A percentile compares a stretch with the other conserved stretches of the same genome.
These are phyloP conservation scores for Eustalomyia histrio DNA, from an alignment of 2,888 invertebrate species.

Conservation along the genomic window DNA sequence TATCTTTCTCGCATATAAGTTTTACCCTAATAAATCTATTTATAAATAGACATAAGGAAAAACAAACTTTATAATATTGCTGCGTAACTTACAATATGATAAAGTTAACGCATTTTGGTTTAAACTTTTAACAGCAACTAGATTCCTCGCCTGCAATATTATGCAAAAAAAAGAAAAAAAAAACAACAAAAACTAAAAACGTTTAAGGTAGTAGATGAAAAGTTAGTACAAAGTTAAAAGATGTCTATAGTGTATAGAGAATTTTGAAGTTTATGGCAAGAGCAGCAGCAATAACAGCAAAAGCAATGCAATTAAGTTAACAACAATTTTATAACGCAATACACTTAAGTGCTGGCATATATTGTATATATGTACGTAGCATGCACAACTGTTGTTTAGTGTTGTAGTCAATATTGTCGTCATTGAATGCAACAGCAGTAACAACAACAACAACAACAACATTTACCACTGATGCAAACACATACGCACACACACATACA, in stretches of 20 bases:
- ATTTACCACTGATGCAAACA: neutral
- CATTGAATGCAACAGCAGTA: neutral
- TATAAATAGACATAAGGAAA: slow-evolving; percentile 9
- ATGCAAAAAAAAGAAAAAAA: slow-evolving; percentile 9
- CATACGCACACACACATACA: neutral
- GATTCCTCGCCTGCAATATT: slow-evolving; percentile 13
- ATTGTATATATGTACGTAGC: neutral
- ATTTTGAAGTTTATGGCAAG: slow-evolving; percentile 38
- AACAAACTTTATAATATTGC: neutral
- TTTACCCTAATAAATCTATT: neutral
- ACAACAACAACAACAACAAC: neutral
- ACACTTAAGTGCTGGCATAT: slow-evolving; percentile 58
- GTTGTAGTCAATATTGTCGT: slow-evolving; percentile 7
- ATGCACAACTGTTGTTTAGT: neutral
- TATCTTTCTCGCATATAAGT: too few species aligned
- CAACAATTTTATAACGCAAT: slow-evolving; percentile 53
- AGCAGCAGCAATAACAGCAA: slow-evolving; percentile 13
- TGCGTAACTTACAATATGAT: slow-evolving; percentile 33
- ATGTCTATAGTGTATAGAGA: slow-evolving; percentile 37
- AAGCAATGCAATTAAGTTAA: slow-evolving; percentile 64
- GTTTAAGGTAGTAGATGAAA: neutral
- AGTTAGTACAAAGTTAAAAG: slow-evolving; percentile 27
- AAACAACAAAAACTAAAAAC: neutral
- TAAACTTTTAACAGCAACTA: slow-evolving; percentile 45
- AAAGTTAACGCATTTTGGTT: slow-evolving; percentile 50